phyloP scores from a whole-genome alignment of 2,888 invertebrate genomes.

The Nomada ferruginata region DNA sequence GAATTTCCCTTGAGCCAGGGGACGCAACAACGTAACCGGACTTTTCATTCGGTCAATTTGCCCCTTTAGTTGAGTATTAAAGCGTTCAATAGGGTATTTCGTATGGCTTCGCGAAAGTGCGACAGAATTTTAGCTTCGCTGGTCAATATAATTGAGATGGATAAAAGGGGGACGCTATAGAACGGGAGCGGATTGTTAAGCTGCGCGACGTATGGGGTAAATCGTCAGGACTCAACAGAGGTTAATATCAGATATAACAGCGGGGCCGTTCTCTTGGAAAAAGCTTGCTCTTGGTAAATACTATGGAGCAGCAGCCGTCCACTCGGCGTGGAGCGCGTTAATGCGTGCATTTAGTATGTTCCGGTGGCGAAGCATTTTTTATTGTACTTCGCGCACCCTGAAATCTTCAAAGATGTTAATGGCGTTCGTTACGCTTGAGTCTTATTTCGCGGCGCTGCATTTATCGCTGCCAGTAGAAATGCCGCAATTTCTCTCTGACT shows the following conservation, averaged over 20 bases:
- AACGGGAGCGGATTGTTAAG: background rate
- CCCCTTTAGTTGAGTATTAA: constrained; percentile 20
- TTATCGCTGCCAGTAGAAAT: background rate
- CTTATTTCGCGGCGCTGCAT: background rate
- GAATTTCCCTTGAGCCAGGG: constrained; percentile 15
- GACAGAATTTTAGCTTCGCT: background rate
- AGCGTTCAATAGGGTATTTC: background rate
- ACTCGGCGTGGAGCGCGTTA: background rate
- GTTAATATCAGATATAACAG: constrained; percentile 1
- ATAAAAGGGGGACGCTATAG: background rate
- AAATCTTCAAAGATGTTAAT: background rate
- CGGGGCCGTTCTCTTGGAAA: background rate
- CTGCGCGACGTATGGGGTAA: background rate
- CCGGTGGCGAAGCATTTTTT: background rate
- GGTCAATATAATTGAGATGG: background rate
- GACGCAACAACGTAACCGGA: constrained; percentile 5
- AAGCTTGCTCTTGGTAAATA: background rate
- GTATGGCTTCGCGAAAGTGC: too few relatives aligned
- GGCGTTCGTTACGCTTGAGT: too few relatives aligned
- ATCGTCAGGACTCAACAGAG: background rate
- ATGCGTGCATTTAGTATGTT: background rate
- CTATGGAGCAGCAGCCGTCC: background rate
- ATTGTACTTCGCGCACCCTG: background rate
- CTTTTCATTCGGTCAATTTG: constrained; percentile 42
- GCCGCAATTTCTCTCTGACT: too few relatives aligned